phyloP scores from a whole-genome alignment of 2,113 vertebrate genomes.

The Colius striatus region DNA sequence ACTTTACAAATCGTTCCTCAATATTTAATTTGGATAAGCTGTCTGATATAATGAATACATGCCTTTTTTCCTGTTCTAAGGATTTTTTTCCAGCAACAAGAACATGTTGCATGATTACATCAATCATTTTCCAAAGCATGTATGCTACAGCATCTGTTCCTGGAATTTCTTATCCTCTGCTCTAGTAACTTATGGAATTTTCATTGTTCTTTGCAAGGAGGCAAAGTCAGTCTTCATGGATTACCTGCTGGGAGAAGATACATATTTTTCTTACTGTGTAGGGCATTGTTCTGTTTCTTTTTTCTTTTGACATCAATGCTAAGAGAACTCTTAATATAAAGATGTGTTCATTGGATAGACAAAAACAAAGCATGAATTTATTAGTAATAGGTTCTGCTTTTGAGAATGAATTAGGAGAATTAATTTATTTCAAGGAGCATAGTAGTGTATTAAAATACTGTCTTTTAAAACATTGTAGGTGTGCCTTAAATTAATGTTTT shows the following conservation, averaged over 20 bases:
- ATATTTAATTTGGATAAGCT: neutral
- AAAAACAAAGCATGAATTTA: neutral
- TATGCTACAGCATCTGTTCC: neutral
- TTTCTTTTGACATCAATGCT: neutral
- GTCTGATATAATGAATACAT: neutral
- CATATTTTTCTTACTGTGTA: neutral
- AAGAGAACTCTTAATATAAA: neutral
- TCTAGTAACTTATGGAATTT: neutral
- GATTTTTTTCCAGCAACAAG: neutral
- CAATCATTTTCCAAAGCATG: neutral
- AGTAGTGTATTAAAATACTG: neutral
- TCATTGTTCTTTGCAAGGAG: neutral
- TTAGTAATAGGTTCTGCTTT: neutral
- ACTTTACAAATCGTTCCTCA: neutral
- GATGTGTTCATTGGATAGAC: neutral
- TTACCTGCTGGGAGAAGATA: neutral
- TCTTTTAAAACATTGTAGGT: neutral
- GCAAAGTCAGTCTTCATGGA: neutral
- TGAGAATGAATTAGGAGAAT: neutral
- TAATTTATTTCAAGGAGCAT: neutral
- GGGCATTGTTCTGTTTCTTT: neutral
- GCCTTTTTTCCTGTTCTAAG: neutral
- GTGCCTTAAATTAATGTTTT: neutral
- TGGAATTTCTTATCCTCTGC: conserved; percentile 18
- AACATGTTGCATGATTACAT: neutral